phyloP scores from a whole-genome alignment of 2,113 vertebrate genomes.

The Setophaga kirtlandii region DNA sequence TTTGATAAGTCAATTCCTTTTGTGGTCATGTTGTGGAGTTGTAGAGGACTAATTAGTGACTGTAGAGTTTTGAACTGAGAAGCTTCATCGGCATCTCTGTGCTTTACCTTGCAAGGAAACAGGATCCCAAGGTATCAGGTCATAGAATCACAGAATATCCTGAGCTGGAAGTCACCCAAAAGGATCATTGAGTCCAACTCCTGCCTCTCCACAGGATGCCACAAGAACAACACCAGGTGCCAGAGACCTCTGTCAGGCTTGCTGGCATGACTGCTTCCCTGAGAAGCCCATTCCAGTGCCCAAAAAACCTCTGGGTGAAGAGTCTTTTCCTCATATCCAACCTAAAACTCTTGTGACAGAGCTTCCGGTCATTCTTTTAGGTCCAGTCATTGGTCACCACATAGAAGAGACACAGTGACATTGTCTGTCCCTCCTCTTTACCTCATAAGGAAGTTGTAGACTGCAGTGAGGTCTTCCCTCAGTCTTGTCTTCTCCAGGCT shows the following conservation, averaged over 20 bases:
- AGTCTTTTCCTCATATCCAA: not conserved
- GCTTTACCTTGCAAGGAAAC: not conserved
- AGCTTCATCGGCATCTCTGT: not conserved
- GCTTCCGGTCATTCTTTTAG: not conserved
- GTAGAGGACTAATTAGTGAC: not conserved
- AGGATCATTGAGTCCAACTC: not conserved
- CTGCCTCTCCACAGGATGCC: not conserved
- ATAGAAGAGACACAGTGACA: not conserved
- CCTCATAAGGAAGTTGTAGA: not conserved
- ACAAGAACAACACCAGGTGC: not conserved
- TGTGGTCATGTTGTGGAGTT: not conserved
- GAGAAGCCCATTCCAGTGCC: not conserved
- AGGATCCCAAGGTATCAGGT: not conserved
- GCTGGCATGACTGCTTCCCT: not conserved
- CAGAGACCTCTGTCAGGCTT: not conserved
- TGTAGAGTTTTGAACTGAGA: not conserved
- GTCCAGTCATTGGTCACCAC: not conserved
- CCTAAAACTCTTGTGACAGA: not conserved
- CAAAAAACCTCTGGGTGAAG: rapidly evolving
- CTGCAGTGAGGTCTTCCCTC: not conserved
- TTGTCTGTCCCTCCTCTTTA: not conserved
- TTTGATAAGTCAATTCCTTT: not conserved
- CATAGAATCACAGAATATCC: not conserved
- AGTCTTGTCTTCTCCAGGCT: not conserved
- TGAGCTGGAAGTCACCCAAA: not conserved